Evolutionary conservation across 1,140 invertebrate genomes (phyloP), one percentile per base, ranked within the genome.

Genomic region (Drosophila rhopaloa): DNA sequence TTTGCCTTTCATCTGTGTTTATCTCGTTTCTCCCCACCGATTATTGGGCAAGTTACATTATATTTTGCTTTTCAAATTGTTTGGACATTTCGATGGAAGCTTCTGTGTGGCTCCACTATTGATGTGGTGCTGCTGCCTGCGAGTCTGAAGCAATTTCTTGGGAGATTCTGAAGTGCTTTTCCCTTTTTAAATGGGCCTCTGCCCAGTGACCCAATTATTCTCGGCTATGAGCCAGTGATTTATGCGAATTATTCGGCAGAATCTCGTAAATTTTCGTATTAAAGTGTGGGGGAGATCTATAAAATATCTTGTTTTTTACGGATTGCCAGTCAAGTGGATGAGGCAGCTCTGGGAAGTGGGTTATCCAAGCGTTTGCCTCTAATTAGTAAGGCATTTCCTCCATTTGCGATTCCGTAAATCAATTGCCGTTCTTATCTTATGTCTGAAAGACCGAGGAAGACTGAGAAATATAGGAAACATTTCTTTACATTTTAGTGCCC

Each of bases 201-300:
- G 74, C 59, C 63, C 38, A 59, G 47, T 88, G 83, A 88, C 83
- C 83, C 60, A 73, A 70, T 66, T 88, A 60, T 43, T 14, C 48
- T 50, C 32, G 29, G 41, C 43, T 55, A 76, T 68, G 62, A 54
- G 62, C 37, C 40, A 46, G 70, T 89, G 83, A 88, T 88, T 88
- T 88, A 88, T 88, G 83, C 83, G 76, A 88, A 88, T 81, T 79
- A 81, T 85, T 85, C 60, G 63, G 66, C 59, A 62, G 54, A 53
- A 24, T 14, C 43, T 63, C 74, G 62, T 74, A 77, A 73, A 77
- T 88, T 76, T 54, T 40, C 19, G 4, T 8, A 40, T 75, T 51
- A 41, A 68, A 68, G 59, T 66, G 55, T 8, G 43, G 68, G 46
- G 8, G 37, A 55, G 68, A 71, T 43, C 66, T 27, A 72, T 58